Conservation (phyloP, 2,888 invertebrate species). For the Anorthoa munda region DNA sequence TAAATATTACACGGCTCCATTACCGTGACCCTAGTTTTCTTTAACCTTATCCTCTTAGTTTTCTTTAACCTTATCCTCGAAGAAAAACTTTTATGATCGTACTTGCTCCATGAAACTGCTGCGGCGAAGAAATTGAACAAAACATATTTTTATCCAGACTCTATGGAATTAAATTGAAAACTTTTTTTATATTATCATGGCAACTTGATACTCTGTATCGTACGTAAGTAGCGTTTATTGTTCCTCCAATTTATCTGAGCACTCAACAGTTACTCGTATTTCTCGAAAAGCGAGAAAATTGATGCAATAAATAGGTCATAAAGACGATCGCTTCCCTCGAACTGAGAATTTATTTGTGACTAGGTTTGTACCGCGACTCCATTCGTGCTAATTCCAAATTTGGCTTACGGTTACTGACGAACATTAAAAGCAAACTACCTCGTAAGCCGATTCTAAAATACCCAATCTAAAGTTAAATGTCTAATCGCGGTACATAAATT, state of each 20-base stretch:
- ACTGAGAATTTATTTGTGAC: slow-evolving; percentile 41
- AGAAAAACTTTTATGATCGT: slow-evolving; percentile 3
- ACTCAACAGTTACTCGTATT: slow-evolving; percentile 40
- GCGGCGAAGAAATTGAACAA: slow-evolving; percentile 8
- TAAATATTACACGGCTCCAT: slow-evolving; percentile 43
- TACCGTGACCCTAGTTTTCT: slow-evolving; percentile 18
- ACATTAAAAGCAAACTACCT: slow-evolving; percentile 22
- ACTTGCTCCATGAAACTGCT: neutral
- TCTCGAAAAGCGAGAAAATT: slow-evolving; percentile 44
- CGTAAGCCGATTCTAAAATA: slow-evolving; percentile 30
- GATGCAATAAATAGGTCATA: slow-evolving; percentile 53
- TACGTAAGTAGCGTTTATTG: slow-evolving; percentile 27
- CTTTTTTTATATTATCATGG: neutral
- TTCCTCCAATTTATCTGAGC: slow-evolving; percentile 55
- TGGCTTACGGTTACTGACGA: neutral
- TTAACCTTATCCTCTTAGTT: slow-evolving; percentile 15
- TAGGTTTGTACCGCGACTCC: slow-evolving; percentile 20
- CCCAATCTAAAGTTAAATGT: slow-evolving; percentile 20
- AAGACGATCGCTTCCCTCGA: slow-evolving; percentile 29
- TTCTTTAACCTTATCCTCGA: no score
- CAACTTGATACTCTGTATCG: slow-evolving; percentile 1
- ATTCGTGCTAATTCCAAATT: slow-evolving; percentile 36
- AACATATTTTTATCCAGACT: neutral
- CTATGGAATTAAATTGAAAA: neutral
- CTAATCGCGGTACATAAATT: slow-evolving; percentile 15